These are phyloP conservation scores for Synchiropus splendidus DNA, from an alignment of 2,113 vertebrate species.

Conservation along the genomic window DNA sequence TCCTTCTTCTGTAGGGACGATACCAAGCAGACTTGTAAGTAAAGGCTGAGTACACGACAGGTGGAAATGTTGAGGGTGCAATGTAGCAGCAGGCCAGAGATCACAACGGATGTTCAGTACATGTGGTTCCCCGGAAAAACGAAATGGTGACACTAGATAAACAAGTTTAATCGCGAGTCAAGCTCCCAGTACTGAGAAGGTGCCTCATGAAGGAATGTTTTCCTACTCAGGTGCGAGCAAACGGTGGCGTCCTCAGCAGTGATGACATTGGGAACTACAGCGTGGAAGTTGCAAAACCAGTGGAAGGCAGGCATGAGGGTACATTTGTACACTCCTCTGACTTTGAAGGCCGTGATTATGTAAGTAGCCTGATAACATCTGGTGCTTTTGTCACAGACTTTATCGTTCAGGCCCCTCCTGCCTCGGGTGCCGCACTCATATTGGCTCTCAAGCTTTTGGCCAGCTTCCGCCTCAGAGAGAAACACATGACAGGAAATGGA, in stretches of 20 bases:
- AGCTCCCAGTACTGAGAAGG: too few relatives aligned
- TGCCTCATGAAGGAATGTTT: too few relatives aligned
- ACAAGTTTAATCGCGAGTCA: too few relatives aligned
- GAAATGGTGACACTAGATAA: too few relatives aligned
- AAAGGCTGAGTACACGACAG: too few relatives aligned
- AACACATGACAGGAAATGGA: constrained; percentile 54
- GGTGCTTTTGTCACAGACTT: constrained; percentile 57
- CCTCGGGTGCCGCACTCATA: constrained; percentile 74
- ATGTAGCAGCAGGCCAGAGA: too few relatives aligned
- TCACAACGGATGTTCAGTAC: too few relatives aligned
- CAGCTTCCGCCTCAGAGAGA: constrained; percentile 69
- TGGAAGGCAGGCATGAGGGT: constrained; percentile 75
- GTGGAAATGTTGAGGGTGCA: too few relatives aligned
- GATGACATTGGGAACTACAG: constrained; percentile 80
- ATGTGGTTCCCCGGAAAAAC: too few relatives aligned
- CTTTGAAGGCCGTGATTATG: neutral
- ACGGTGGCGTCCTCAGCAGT: constrained; percentile 74
- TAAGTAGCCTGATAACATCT: neutral
- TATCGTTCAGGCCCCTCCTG: constrained; percentile 73
- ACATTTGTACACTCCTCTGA: constrained; percentile 2
- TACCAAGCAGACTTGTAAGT: too few relatives aligned
- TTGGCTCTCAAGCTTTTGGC: constrained; percentile 76
- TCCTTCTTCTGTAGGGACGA: too few relatives aligned
- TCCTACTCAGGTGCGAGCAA: constrained; percentile 65
- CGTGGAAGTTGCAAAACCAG: constrained; percentile 60